Conservation (phyloP, 2,113 vertebrate species). For the Fregata magnificens region DNA sequence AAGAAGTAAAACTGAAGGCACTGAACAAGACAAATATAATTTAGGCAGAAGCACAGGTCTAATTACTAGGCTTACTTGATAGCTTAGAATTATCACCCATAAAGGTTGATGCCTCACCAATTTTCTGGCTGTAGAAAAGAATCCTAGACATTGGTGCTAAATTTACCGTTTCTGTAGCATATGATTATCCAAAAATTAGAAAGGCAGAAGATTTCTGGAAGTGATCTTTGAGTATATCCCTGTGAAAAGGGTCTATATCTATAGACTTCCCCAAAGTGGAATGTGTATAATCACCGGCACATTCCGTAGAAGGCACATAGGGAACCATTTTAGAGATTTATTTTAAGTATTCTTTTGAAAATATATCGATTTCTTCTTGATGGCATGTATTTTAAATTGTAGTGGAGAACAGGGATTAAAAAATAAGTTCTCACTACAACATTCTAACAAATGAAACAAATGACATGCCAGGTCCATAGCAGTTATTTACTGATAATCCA, state of each 20-base stretch:
- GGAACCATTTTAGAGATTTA: not conserved
- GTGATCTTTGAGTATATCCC: not conserved
- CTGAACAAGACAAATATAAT: slow-evolving; percentile 40
- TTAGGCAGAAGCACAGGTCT: slow-evolving; percentile 14
- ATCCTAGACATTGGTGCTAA: not conserved
- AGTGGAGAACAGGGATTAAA: not conserved
- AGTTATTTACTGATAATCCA: not conserved
- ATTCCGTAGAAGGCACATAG: not conserved
- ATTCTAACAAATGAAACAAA: not conserved
- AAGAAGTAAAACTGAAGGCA: slow-evolving; percentile 22
- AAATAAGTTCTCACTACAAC: not conserved
- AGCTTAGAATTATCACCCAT: not conserved
- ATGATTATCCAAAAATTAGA: not conserved
- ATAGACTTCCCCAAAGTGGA: not conserved
- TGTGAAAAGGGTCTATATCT: not conserved
- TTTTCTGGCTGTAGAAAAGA: not conserved
- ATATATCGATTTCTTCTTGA: not conserved
- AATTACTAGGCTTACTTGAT: slow-evolving; percentile 15
- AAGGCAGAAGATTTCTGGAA: not conserved
- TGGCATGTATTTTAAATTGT: not conserved
- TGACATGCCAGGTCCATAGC: not conserved
- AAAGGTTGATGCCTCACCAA: not conserved
- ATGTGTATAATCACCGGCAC: not conserved
- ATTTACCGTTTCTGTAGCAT: not conserved
- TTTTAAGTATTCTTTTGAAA: not conserved